These are phyloP conservation scores for Vicugna pacos DNA, from an alignment of 2,113 vertebrate genomes.

Conservation along the genomic window DNA sequence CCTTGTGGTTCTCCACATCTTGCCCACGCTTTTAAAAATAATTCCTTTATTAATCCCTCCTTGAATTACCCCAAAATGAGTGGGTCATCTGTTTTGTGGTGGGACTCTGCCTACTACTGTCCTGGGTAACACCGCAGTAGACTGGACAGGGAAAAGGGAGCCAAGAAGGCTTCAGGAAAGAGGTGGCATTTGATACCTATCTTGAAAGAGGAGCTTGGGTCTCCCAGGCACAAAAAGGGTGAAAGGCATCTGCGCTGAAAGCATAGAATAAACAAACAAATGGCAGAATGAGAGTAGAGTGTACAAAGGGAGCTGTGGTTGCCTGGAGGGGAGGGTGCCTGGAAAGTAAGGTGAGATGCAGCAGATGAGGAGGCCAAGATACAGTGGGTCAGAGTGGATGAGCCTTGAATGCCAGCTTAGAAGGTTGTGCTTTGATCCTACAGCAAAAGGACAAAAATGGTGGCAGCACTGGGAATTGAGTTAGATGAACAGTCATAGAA, in stretches of 20 bases:
- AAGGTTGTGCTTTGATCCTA: neutral
- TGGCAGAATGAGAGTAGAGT: neutral
- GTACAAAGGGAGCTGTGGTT: rapidly evolving
- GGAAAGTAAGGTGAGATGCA: neutral
- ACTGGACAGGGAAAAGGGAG: neutral
- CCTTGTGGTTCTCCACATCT: neutral
- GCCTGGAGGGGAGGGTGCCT: neutral
- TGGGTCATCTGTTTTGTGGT: neutral
- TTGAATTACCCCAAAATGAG: neutral
- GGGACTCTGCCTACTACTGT: neutral
- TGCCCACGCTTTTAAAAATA: neutral
- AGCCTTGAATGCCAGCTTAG: neutral
- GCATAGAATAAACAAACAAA: neutral
- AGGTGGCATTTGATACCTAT: neutral
- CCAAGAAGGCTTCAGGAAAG: neutral
- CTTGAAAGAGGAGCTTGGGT: neutral
- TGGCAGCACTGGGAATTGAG: neutral
- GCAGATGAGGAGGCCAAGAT: neutral
- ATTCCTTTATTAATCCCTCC: neutral
- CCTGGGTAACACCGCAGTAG: neutral
- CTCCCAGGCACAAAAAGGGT: neutral
- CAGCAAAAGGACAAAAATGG: neutral
- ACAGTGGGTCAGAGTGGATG: neutral
- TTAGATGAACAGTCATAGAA: neutral
- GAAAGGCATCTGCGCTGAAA: neutral